phyloP scores from a whole-genome alignment of 2,888 invertebrate species.

The Scaptomyza cyrtandrae region DNA sequence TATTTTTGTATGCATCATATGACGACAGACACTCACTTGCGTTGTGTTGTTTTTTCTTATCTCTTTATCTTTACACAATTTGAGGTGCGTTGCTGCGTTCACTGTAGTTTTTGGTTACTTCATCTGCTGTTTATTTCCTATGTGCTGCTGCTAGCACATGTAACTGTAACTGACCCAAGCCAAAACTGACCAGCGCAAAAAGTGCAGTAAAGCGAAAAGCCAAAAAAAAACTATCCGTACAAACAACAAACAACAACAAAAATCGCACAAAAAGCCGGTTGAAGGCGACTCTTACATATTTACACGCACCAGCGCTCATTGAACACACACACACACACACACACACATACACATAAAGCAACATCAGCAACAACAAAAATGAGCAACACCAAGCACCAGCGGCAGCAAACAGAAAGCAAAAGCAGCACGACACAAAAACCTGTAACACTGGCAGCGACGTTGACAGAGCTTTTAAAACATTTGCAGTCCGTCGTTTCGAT shows the following conservation, averaged over 20 bases:
- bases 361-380: slow-evolving; percentile 27
- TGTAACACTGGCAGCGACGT: slow-evolving; percentile 62
- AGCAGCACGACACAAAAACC: slow-evolving; percentile 73
- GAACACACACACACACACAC: slow-evolving; percentile 77
- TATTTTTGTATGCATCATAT: slow-evolving; percentile 46
- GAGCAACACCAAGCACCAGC: slow-evolving; percentile 18
- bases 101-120: slow-evolving; percentile 67
- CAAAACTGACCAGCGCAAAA: slow-evolving; percentile 75
- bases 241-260: slow-evolving; percentile 42
- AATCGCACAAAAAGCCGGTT: slow-evolving; percentile 76
- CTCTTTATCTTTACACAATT: slow-evolving; percentile 8
- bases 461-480: slow-evolving; percentile 64
- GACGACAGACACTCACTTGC: slow-evolving; percentile 38
- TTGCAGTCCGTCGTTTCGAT: slow-evolving; percentile 72
- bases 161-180: slow-evolving; percentile 57
- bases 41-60: slow-evolving; percentile 8
- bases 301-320: slow-evolving; percentile 79
- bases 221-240: slow-evolving; percentile 30
- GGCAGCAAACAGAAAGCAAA: slow-evolving; percentile 57
- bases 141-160: slow-evolving; percentile 60
- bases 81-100: slow-evolving; percentile 25
- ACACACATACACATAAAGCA: slow-evolving; percentile 65
- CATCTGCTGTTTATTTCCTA: slow-evolving; percentile 75
- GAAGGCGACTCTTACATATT: slow-evolving; percentile 81
- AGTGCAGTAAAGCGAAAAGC: slow-evolving; percentile 41